A percentile compares a stretch with the other conserved stretches of the same genome.
phyloP scores from a whole-genome alignment of 2,797 vertebrate genomes.

The Triplophysa yarkandensis region DNA sequence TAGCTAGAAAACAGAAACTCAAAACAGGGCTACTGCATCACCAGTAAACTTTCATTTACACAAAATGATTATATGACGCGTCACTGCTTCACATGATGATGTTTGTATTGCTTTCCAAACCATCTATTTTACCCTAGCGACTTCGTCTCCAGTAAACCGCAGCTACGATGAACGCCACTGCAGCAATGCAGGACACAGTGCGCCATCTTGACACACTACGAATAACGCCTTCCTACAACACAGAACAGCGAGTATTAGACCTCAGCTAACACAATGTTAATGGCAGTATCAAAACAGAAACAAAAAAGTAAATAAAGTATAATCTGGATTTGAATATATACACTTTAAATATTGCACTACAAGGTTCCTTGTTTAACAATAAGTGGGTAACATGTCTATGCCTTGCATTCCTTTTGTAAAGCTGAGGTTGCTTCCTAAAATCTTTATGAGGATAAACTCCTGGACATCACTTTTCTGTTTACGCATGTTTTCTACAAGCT shows the following conservation, averaged over 20 bases:
- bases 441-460: neutral
- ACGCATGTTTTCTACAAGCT: neutral
- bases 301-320: neutral
- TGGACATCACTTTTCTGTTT: neutral
- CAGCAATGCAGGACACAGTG: constrained; percentile 65
- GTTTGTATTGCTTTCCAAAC: constrained; percentile 45
- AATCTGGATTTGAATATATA: neutral
- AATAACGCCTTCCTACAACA: constrained; percentile 68
- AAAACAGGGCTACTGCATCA: neutral
- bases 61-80: neutral
- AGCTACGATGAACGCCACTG: constrained; percentile 65
- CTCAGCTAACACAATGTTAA: neutral
- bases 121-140: constrained; percentile 58
- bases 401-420: neutral
- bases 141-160: constrained; percentile 72
- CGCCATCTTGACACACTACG: constrained; percentile 68
- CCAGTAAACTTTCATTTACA: constrained; percentile 1
- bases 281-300: too few relatives aligned
- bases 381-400: too few relatives aligned
- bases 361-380: neutral
- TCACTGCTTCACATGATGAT: constrained; percentile 1
- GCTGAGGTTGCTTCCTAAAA: neutral
- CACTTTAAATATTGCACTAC: neutral
- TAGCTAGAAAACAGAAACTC: neutral
- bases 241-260: constrained; percentile 3